Evolutionary conservation across 2,797 vertebrate genomes (phyloP), one percentile per base, ranked within the genome.

Genomic region (Fistularia commersonii): DNA sequence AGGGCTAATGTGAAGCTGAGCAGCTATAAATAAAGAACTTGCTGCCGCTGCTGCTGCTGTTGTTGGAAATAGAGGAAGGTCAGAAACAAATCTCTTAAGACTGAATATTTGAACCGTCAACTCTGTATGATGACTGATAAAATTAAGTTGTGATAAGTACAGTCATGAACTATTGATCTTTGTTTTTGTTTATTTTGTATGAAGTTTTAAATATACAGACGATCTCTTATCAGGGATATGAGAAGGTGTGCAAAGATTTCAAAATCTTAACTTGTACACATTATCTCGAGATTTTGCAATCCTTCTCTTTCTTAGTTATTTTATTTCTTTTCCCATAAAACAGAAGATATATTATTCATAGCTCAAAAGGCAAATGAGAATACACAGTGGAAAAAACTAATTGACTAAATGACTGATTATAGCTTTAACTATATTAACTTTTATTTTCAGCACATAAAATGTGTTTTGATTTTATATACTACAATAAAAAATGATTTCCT

Each of bases 21-120:
- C 48, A 45, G 75, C 85, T 89, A 87, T 90, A 88, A 90, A 89
- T 91, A 88, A 83, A 84, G 70, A 74, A 38, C 48, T 67, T 45
- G 51, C 72, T 59, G 54, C 69, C 23, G 54, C 57, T 47, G 64
- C 61, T 77, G 57, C 49, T 59, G 66, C 46, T 72, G 74, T 57
- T 62, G 55, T 45, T 59, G 55, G 61, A 67, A 36, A 62, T 53
- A 47, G 48, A 52, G 14, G 44, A 53, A 38, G 34, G 42, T 48
- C 68, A 53, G 59, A 48, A 48, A 34, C 15, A 23, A 35, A 37
- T 41, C 32, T 10, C 6, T 49, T 54, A 58, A 43, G n/a, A 8
- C n/a, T 37, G 52, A 38, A 34, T 37, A 8, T 52, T 34, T 51
- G 32, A 50, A 34, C 40, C 51, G 45, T 42, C 8, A 48, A 23